phyloP scores from a whole-genome alignment of 2,113 vertebrate species.

The Etheostoma cragini region DNA sequence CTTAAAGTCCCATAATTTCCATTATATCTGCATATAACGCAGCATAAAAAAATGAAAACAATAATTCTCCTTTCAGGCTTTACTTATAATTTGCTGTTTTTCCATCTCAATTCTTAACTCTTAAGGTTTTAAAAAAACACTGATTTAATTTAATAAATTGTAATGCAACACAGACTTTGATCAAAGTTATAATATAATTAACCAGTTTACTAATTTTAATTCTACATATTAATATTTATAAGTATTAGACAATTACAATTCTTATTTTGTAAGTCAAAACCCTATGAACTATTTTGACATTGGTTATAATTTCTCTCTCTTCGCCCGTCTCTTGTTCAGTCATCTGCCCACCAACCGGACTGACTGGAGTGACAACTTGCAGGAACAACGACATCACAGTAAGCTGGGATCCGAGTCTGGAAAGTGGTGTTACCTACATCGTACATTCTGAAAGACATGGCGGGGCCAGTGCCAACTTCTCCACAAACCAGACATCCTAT shows the following conservation, averaged over 20 bases:
- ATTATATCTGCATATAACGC: background rate
- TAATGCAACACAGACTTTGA: background rate
- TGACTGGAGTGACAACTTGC: constrained; percentile 68
- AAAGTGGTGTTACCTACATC: constrained; percentile 62
- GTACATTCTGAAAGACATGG: constrained; percentile 50
- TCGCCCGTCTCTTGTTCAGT: constrained; percentile 53
- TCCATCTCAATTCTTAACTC: background rate
- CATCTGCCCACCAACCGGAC: constrained; percentile 77
- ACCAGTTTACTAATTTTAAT: background rate
- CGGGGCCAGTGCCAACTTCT: constrained; percentile 31
- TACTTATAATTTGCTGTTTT: background rate
- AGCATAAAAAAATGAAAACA: background rate
- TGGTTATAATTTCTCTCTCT: background rate
- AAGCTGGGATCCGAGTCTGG: constrained; percentile 73
- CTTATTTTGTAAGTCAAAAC: background rate
- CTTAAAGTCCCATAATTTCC: background rate
- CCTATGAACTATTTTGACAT: background rate
- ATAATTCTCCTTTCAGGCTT: background rate
- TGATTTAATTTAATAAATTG: background rate
- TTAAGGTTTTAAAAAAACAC: background rate
- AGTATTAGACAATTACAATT: background rate
- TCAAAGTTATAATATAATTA: background rate
- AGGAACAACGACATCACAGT: constrained; percentile 75
- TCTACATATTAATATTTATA: background rate
- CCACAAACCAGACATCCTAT: constrained; percentile 53